These are phyloP conservation scores for Caenorhabditis sp. DNA, from an alignment of 2,888 invertebrate genomes.

Conservation along the genomic window DNA sequence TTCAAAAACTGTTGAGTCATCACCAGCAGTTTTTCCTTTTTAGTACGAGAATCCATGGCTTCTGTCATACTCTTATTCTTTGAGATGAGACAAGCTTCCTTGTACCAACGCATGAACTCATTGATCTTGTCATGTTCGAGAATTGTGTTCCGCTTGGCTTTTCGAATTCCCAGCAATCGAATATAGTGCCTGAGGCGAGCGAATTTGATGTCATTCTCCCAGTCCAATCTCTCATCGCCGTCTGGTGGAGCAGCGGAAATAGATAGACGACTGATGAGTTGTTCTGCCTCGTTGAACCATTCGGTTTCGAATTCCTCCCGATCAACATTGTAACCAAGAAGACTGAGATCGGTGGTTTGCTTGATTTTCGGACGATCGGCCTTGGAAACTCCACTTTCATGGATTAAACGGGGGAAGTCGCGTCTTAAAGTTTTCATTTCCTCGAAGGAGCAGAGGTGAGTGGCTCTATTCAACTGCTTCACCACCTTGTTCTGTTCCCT, in stretches of 20 bases:
- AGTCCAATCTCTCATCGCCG: conserved; percentile 52
- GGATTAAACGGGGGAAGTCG: conserved; percentile 32
- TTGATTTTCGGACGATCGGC: conserved; percentile 23
- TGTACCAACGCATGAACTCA: conserved; percentile 74
- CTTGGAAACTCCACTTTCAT: conserved; percentile 30
- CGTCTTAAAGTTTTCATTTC: conserved; percentile 51
- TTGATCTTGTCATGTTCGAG: conserved; percentile 75
- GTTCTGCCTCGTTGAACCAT: conserved; percentile 74
- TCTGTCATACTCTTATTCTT: conserved; percentile 33
- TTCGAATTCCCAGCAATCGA: conserved; percentile 55
- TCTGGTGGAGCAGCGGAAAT: conserved; percentile 54
- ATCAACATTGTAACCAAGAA: conserved; percentile 65
- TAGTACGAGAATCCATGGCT: conserved; percentile 42
- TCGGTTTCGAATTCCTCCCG: conserved; percentile 70
- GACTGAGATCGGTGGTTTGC: conserved; percentile 42
- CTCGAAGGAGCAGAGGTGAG: conserved; percentile 41
- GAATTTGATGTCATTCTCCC: conserved; percentile 70
- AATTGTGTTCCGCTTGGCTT: conserved; percentile 65
- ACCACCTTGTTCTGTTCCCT: conserved; percentile 47
- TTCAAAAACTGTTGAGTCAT: conserved; percentile 71
- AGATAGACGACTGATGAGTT: conserved; percentile 71
- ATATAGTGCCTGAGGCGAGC: conserved; percentile 64
- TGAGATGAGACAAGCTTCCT: conserved; percentile 45
- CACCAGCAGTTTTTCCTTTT: conserved; percentile 64
- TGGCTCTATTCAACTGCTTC: conserved; percentile 20